Evolutionary conservation across 1,140 invertebrate genomes (phyloP).

Genomic region (Euwallacea similis): DNA sequence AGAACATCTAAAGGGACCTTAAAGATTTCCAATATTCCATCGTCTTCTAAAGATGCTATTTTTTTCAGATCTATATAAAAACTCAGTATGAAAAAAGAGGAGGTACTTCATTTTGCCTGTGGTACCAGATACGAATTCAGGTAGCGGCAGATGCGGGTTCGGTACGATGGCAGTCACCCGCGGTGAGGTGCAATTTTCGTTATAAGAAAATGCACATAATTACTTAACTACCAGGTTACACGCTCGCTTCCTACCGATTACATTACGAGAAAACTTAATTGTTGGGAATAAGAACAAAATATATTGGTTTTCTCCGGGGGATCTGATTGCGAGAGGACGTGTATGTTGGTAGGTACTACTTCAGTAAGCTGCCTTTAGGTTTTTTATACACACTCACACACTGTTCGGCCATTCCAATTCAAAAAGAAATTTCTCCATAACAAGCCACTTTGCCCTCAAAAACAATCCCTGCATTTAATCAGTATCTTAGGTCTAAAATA

Average conservation of each 20-base stretch:
- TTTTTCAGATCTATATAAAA: no score
- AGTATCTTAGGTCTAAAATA: background rate
- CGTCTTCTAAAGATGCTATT: no score
- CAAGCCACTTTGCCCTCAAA: no score
- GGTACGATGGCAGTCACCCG: conserved; percentile 30
- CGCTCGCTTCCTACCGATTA: conserved; percentile 31
- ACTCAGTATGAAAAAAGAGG: conserved; percentile 1
- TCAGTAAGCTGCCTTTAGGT: no score
- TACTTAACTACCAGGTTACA: conserved; percentile 47
- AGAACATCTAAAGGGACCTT: no score
- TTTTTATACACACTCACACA: no score
- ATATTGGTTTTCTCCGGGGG: conserved; percentile 16
- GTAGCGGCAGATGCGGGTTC: conserved; percentile 30
- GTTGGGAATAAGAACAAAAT: conserved; percentile 34
- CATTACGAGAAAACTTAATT: conserved; percentile 34
- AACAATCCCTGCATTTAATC: background rate
- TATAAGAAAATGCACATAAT: conserved; percentile 44
- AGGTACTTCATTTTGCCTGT: conserved; percentile 9
- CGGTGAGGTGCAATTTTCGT: conserved; percentile 39
- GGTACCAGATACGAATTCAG: conserved; percentile 33
- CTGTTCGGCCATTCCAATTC: no score
- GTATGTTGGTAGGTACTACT: no score
- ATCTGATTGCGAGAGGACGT: background rate
- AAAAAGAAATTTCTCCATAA: no score
- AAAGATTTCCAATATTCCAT: no score